Base-by-base conservation (phyloP, 2,797 vertebrate species). In the Eurystomus glaucurus region DNA sequence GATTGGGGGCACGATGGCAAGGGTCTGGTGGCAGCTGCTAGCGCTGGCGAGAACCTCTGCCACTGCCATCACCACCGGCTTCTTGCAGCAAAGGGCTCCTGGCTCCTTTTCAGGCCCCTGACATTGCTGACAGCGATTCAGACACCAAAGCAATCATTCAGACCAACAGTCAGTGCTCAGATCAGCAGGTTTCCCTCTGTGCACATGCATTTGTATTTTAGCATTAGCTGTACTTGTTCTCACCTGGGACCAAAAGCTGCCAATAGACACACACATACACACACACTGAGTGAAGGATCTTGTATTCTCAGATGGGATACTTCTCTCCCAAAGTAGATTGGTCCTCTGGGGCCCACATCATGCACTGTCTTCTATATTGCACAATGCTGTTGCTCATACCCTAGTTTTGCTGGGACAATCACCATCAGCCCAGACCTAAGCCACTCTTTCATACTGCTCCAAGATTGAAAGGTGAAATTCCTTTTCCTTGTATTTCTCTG, bases 61-160 rank as follows among this genome's bases (percentile, higher is more conserved):
- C 6, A 3, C 54, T 75, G 66, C 35, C 62, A 29, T 81, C 14
- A 57, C 86, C 89, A 70, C 15, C 64, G 94, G 88, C 57, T 96
- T 97, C 96, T 87, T 96, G 95, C 96, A 97, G 85, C 70, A 86
- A 97, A 97, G 70, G 95, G 97, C 88, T 97, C 80, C 91, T 98
- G 98, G 97, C 98, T 97, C 57, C 69, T 58, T 92, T 87, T 96
- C 98, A 98, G 97, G 88, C 55, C 54, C 90, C 57, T 52, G 83
- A 71, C 93, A 80, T 91, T 92, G 86, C 92, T 97, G 97, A 95
- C 60, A 33, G 50, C 7, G 20, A 97, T 97, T 98, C 97, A 98
- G 93, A 77, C 82, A 66, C 96, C 50, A 48, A 61, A 80, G 66
- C 1, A 0, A 37, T 25, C 1, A 0, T 15, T 94, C 94, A 93